Evolutionary conservation across 1,140 invertebrate species (phyloP), one percentile per base, ranked within the genome.

Genomic region (Ostrea edulis): DNA sequence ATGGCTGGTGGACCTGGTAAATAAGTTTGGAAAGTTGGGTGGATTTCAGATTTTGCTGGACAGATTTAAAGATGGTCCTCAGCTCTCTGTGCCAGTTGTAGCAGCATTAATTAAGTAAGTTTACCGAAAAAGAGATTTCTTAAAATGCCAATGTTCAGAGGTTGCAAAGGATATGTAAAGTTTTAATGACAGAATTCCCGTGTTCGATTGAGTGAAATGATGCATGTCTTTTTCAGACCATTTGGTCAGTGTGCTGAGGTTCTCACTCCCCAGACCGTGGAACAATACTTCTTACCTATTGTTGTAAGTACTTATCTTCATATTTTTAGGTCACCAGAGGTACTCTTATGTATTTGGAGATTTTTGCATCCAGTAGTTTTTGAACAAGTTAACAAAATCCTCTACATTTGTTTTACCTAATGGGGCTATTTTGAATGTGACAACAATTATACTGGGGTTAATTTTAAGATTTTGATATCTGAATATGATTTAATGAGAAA

Each of bases 1-100:
- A 81, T 99, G 98, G 98, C 96, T 99, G 55, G 98, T 99, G 85
- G 98, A 99, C 96, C 96, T 99, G 88, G 97, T 99, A 87, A 99
- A 99, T 96, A 97, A 96, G 93, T 99, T 99, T 96, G 98, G 98
- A 25, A 96, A 97, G 92, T 95, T 97, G 77, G 97, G 97, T 89
- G 98, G 98, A 89, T 99, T 99, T 95, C 96, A 98, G 93, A 97
- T 97, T 93, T 94, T 99, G 85, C 95, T 97, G 84, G 97, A 98
- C 93, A 96, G 98, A 93, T 99, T 99, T 89, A 91, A 87, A 71
- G 91, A 91, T 92, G 96, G 96, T 81, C 96, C 96, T 91, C 96
- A 96, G 94, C 95, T 98, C 89, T 97, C 97, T 86, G 96, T 98
- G 82, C 97, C 97, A 86, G 96, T 98, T 77, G 97, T 98, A 89